These are phyloP conservation scores for Tokudaia muenninki DNA, from an alignment of 2,797 vertebrate species.

Conservation along the genomic window DNA sequence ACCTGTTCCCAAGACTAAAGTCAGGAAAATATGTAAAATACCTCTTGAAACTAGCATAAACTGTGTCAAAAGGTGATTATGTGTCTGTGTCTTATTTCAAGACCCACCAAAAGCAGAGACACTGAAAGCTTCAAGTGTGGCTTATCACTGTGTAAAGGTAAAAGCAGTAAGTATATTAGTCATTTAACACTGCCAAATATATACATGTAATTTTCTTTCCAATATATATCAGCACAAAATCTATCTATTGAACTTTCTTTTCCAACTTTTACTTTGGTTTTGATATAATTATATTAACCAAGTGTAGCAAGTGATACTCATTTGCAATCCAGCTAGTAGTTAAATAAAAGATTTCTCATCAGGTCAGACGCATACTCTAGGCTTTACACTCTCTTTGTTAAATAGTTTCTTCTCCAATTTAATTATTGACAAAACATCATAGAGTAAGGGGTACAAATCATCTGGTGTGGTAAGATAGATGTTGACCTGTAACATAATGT, in stretches of 20 bases:
- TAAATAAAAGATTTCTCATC: neutral
- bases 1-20: neutral
- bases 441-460: neutral
- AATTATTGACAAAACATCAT: neutral
- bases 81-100: slow-evolving; percentile 59
- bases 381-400: slow-evolving; percentile 61
- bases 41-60: neutral
- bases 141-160: neutral
- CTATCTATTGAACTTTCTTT: neutral
- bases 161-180: neutral
- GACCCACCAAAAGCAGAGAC: neutral
- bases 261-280: neutral
- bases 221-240: neutral
- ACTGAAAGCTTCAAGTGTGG: neutral
- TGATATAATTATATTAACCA: neutral
- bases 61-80: neutral
- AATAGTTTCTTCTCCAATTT: slow-evolving; percentile 44
- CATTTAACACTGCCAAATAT: neutral
- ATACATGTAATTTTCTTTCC: neutral
- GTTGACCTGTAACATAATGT: neutral
- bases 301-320: neutral
- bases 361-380: slow-evolving; percentile 66
- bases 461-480: neutral
- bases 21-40: slow-evolving; percentile 30
- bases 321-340: neutral